Evolutionary conservation across 2,888 invertebrate genomes (phyloP), one percentile per base, ranked within the genome.

Genomic region (Rhimphoctona megacephalus): DNA sequence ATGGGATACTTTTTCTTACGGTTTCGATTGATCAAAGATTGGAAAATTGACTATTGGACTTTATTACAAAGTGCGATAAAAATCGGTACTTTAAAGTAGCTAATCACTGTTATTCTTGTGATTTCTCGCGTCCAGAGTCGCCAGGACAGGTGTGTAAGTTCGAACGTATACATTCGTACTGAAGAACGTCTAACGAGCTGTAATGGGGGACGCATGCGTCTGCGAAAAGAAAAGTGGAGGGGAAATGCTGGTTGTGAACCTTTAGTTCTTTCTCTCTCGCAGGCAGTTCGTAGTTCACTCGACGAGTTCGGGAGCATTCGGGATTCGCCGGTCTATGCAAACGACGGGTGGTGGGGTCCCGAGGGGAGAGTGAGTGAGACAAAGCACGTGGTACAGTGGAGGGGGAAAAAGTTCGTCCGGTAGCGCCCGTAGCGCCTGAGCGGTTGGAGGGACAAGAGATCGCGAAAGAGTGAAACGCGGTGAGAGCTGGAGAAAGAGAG

Each of bases 191-290:
- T 76, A 79, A 74, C 84, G 81, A 84, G 86, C 69, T 61, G 78
- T 84, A 74, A 79, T 82, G 74, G 84, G 43, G 22, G 52, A 74
- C 84, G 86, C 86, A 86, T 86, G 86, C 83, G 86, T 83, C 73
- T 64, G 39, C 39, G 74, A n/a, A 43, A 19, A 54, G 66, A n/a
- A 72, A 70, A 36, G 9, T 30, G 39, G 57, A 72, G 72, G 30
- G 61, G 83, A 19, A 33, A n/a, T 4, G 49, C 2, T 69, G 79
- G 30, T 46, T 25, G 52, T 39, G 73, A n/a, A 54, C 67, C 33
- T 54, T 9, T 57, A 43, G 57, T 9, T 67, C 14, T 46, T 22
- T 64, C 61, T 61, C 64, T 25, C 49, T 70, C 49, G 33, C 70
- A 17, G 17, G 30, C 30, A 17, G 66, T 66, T 73, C 61, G 39